phyloP scores from a whole-genome alignment of 2,113 vertebrate genomes.

The Pterophyllum scalare region DNA sequence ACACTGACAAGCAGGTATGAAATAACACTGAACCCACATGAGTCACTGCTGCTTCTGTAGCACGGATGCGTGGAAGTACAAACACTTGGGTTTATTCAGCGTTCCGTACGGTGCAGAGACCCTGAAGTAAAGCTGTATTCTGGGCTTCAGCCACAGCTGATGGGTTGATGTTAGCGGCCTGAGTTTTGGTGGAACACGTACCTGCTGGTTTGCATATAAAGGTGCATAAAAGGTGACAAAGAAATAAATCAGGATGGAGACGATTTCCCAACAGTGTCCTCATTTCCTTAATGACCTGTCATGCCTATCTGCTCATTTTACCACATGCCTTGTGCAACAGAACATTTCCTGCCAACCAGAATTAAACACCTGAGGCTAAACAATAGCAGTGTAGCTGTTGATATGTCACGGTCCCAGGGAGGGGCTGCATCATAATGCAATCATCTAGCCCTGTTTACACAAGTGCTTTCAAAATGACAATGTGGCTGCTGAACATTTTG shows the following conservation, averaged over 20 bases:
- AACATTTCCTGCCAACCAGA: slow-evolving; percentile 66
- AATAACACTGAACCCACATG: slow-evolving; percentile 3
- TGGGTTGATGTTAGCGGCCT: background rate
- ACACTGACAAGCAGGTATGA: background rate
- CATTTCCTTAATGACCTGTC: slow-evolving; percentile 48
- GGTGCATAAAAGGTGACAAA: slow-evolving; percentile 4
- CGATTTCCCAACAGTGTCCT: slow-evolving; percentile 60
- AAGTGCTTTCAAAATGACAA: slow-evolving; percentile 70
- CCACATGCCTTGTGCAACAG: slow-evolving; percentile 64
- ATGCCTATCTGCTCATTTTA: slow-evolving; percentile 44
- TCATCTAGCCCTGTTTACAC: slow-evolving; percentile 73
- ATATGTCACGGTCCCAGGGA: slow-evolving; percentile 63
- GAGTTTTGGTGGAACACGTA: slow-evolving; percentile 2
- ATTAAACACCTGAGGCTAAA: slow-evolving; percentile 75
- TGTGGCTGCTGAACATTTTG: slow-evolving; percentile 57
- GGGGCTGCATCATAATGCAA: slow-evolving; percentile 63
- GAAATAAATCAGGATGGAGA: slow-evolving; percentile 17
- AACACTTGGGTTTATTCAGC: background rate
- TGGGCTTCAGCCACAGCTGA: background rate
- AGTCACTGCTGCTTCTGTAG: background rate
- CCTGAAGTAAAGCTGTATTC: background rate
- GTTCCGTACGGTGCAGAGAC: background rate
- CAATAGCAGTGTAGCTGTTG: slow-evolving; percentile 53
- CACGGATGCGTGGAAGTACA: background rate
- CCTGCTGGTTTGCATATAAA: slow-evolving; percentile 9